phyloP scores from a whole-genome alignment of 2,888 invertebrate species.

The Drosophila subsilvestris region DNA sequence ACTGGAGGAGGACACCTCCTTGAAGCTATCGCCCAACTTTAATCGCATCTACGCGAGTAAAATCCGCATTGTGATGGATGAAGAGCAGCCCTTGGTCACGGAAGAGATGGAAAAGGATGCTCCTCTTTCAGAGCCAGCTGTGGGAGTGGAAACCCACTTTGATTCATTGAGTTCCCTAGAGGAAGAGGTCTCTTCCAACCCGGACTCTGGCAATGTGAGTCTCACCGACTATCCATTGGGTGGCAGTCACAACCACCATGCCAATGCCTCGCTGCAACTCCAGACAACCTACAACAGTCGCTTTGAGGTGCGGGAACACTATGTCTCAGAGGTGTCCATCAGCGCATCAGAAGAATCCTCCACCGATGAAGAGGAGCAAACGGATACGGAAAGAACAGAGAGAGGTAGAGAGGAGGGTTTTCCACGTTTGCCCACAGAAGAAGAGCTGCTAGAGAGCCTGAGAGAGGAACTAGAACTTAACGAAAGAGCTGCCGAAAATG shows the following conservation, averaged over 20 bases:
- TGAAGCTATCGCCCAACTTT: slow-evolving; percentile 76
- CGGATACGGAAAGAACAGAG: slow-evolving; percentile 21
- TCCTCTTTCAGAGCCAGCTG: background rate
- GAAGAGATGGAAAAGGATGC: slow-evolving; percentile 11
- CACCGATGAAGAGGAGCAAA: slow-evolving; percentile 32
- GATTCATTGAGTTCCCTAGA: slow-evolving; percentile 82
- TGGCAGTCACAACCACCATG: slow-evolving; percentile 36
- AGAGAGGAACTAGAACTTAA: slow-evolving; percentile 51
- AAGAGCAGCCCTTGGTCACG: background rate
- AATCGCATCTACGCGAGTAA: slow-evolving; percentile 81
- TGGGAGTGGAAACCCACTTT: slow-evolving; percentile 55
- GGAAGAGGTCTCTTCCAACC: slow-evolving; percentile 80
- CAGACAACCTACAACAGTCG: slow-evolving; percentile 80
- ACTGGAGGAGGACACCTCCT: slow-evolving; percentile 28
- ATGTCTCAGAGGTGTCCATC: slow-evolving; percentile 76
- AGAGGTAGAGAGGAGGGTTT: slow-evolving; percentile 50
- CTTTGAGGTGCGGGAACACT: slow-evolving; percentile 79
- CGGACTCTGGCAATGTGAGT: slow-evolving; percentile 83
- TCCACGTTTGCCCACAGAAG: slow-evolving; percentile 75
- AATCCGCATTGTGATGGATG: slow-evolving; percentile 77
- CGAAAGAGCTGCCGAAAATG: background rate
- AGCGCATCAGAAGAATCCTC: slow-evolving; percentile 30
- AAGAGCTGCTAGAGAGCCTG: slow-evolving; percentile 74
- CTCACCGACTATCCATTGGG: slow-evolving; percentile 81
- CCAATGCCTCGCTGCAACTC: slow-evolving; percentile 77